Percentiles rank a stretch among this genome's conserved stretches.
Conservation (phyloP, 2,888 invertebrate species). For the Drosophila formosana region DNA sequence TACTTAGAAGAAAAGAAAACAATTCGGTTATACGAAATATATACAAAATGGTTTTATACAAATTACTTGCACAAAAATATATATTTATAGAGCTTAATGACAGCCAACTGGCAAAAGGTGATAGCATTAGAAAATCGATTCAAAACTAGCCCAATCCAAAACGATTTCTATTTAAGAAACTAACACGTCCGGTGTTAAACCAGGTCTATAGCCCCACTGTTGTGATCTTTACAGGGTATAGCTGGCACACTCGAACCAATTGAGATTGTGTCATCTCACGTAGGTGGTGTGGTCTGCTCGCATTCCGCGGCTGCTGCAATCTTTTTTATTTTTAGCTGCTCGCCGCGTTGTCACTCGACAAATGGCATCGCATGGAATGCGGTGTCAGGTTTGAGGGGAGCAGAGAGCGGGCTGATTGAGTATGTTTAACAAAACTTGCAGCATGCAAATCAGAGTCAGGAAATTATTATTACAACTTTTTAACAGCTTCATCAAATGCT, state of each 20-base stretch:
- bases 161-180: too few species aligned
- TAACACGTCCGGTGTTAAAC: too few species aligned
- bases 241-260: not conserved
- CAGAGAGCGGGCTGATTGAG: slow-evolving; percentile 28
- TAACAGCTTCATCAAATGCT: slow-evolving; percentile 48
- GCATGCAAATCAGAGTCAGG: slow-evolving; percentile 77
- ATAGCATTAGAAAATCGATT: too few species aligned
- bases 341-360: slow-evolving; percentile 2
- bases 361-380: slow-evolving; percentile 8
- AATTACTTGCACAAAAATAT: too few species aligned
- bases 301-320: slow-evolving; percentile 25
- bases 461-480: slow-evolving; percentile 75
- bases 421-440: slow-evolving; percentile 47
- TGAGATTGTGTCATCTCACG: slow-evolving; percentile 32
- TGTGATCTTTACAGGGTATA: slow-evolving; percentile 17
- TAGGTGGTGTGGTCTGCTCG: slow-evolving; percentile 40
- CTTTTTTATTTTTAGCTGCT: not conserved
- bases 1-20: too few species aligned
- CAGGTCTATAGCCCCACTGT: too few species aligned
- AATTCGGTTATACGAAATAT: too few species aligned
- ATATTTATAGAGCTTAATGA: too few species aligned
- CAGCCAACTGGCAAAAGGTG: too few species aligned
- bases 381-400: not conserved
- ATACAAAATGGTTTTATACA: too few species aligned
- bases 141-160: too few species aligned